These are phyloP conservation scores for Gallinago media DNA, from an alignment of 2,113 vertebrate species.

Conservation along the genomic window DNA sequence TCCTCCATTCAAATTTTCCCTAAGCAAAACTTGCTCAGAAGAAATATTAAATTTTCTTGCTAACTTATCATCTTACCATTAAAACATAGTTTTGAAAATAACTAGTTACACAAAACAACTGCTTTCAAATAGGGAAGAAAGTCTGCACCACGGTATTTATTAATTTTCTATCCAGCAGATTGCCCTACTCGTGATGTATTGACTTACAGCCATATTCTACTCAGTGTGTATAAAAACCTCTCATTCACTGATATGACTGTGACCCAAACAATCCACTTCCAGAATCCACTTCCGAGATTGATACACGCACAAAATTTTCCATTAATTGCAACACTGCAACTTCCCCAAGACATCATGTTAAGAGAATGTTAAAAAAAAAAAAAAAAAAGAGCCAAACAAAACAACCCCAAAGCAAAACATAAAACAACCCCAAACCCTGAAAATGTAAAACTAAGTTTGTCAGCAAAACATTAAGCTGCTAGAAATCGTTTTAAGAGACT, in stretches of 20 bases:
- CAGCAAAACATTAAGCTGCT: constrained; percentile 8
- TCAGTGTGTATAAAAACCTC: background rate
- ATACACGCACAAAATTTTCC: background rate
- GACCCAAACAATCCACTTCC: background rate
- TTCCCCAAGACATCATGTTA: background rate
- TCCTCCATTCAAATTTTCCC: background rate
- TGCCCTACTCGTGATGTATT: background rate
- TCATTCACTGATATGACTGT: background rate
- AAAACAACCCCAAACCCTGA: background rate
- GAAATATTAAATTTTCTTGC: background rate
- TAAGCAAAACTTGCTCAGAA: background rate
- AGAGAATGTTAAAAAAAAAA: background rate
- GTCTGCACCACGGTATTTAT: background rate
- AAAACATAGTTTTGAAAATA: background rate
- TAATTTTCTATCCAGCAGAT: background rate
- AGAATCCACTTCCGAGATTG: background rate
- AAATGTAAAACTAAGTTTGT: background rate
- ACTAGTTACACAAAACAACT: background rate
- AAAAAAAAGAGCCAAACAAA: too few relatives aligned
- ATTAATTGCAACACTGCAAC: background rate
- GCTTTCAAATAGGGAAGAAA: background rate
- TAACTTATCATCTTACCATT: background rate
- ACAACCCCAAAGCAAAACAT: background rate
- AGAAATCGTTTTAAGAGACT: constrained; percentile 32
- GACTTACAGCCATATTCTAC: background rate